Evolutionary conservation across 2,113 vertebrate species (phyloP).

Genomic region (Sciurus niger): DNA sequence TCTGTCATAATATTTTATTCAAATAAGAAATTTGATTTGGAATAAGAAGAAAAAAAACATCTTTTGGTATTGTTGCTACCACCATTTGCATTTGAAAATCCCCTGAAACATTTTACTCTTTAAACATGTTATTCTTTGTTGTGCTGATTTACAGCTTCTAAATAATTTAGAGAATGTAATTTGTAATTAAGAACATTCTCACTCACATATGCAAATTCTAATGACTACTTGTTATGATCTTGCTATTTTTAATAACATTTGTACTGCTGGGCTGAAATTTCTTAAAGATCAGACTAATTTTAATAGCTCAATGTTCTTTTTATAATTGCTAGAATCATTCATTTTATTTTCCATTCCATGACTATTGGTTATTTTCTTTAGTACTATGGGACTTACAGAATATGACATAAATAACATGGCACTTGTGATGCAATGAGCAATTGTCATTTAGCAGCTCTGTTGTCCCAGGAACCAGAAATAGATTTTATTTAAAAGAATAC

Average conservation of each 20-base stretch:
- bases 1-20: constrained; percentile 65
- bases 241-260: constrained; percentile 87
- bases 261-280: constrained; percentile 81
- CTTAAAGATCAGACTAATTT: constrained; percentile 87
- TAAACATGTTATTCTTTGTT: constrained; percentile 82
- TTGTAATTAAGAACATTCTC: constrained; percentile 87
- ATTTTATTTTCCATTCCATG: constrained; percentile 83
- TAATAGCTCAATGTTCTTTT: constrained; percentile 86
- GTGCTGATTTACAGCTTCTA: constrained; percentile 85
- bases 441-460: constrained; percentile 66
- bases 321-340: constrained; percentile 84
- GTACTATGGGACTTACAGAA: constrained; percentile 62
- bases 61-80: constrained; percentile 40
- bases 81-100: constrained; percentile 75
- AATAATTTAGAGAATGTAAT: constrained; percentile 85
- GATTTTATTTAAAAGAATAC: constrained; percentile 44
- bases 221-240: constrained; percentile 86
- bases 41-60: constrained; percentile 20
- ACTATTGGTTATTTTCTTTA: constrained; percentile 81
- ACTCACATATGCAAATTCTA: constrained; percentile 88
- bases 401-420: constrained; percentile 71
- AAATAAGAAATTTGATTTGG: constrained; percentile 62
- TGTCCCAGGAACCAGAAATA: constrained; percentile 9
- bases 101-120: constrained; percentile 60
- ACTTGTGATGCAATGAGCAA: constrained; percentile 67